Evolutionary conservation across 2,888 invertebrate genomes (phyloP), one percentile per base, ranked within the genome.

Genomic region (Linyphia triangularis): DNA sequence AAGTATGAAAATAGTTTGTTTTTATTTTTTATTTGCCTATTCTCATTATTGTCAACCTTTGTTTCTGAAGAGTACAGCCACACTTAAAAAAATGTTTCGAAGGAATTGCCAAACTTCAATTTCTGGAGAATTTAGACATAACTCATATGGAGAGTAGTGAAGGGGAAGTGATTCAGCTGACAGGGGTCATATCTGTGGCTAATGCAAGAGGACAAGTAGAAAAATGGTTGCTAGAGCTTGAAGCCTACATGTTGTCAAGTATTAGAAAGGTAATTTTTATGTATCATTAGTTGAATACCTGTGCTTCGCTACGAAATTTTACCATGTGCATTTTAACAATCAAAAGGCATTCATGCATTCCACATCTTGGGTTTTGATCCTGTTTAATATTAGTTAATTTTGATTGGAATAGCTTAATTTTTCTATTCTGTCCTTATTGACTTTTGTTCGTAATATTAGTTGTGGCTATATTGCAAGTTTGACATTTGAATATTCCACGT

Each of bases 191-290:
- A 86, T 92, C 92, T 1, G 93, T 93, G 0, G 91, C 92, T 5
- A 93, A 93, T 90, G 97, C 98, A 0, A 94, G 97, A 91, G 98
- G 98, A 79, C 98, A 98, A 93, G 98, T 99, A 0, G 99, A 99
- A 93, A 98, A 97, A 93, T 99, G 98, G 99, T 93, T 99, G 79
- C 93, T 96, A 9, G 97, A 98, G 92, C 93, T 99, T 69, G 98
- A 98, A 93, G 93, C 93, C 10, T 95, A 95, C 89, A 98, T 99
- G 98, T 96, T 97, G 92, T 95, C 95, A 90, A 98, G 98, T n/a
- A 94, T 98, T 0, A 96, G 96, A 91, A 93, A 93, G 92, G 94
- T 94, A 89, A 37, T 51, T n/a, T 51, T 51, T 16, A n/a, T 13
- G n/a, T 51, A 5, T 51, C n/a, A 16, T 33, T 59, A 9, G 1